phyloP scores from a whole-genome alignment of 2,888 invertebrate species.

The Drosophila anomalipes region DNA sequence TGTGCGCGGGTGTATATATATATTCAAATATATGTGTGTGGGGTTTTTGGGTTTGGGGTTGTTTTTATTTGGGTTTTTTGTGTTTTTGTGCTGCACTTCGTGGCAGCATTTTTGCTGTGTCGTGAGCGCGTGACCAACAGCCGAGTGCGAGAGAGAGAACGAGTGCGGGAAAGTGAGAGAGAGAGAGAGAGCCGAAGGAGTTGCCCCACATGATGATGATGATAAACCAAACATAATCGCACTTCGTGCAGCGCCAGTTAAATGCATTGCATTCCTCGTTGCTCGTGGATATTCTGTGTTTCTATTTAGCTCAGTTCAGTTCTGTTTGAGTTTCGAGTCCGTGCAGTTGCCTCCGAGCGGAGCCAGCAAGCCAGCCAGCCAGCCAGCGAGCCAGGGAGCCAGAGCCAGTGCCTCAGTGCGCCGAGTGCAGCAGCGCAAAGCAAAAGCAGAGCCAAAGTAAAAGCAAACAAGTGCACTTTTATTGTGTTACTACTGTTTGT shows the following conservation, averaged over 20 bases:
- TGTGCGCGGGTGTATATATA: neutral
- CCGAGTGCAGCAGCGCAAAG: slow-evolving; percentile 49
- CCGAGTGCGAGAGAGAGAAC: slow-evolving; percentile 31
- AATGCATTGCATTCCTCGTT: slow-evolving; percentile 69
- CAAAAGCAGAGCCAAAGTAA: slow-evolving; percentile 32
- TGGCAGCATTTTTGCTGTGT: slow-evolving; percentile 48
- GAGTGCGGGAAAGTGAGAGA: slow-evolving; percentile 21
- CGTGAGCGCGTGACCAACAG: slow-evolving; percentile 68
- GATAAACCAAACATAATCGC: slow-evolving; percentile 65
- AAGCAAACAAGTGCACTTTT: slow-evolving; percentile 62
- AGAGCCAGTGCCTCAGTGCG: slow-evolving; percentile 40
- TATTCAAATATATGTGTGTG: neutral
- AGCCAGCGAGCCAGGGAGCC: slow-evolving; percentile 22
- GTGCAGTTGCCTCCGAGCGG: slow-evolving; percentile 71
- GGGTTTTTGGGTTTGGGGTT: slow-evolving; percentile 26
- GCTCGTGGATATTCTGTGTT: slow-evolving; percentile 25
- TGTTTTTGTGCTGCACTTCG: slow-evolving; percentile 49
- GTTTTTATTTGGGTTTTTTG: slow-evolving; percentile 43
- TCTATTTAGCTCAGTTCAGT: slow-evolving; percentile 64
- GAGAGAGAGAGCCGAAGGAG: slow-evolving; percentile 62
- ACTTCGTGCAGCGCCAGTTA: slow-evolving; percentile 60
- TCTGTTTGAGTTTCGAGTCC: slow-evolving; percentile 81
- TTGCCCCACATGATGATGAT: slow-evolving; percentile 53
- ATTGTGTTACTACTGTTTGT: slow-evolving; percentile 15
- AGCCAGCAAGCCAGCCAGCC: slow-evolving; percentile 29